A percentile compares a stretch with the other conserved stretches of the same genome.
These are phyloP conservation scores for Oreochromis spilurus DNA, from an alignment of 2,113 vertebrate genomes.

Conservation along the genomic window DNA sequence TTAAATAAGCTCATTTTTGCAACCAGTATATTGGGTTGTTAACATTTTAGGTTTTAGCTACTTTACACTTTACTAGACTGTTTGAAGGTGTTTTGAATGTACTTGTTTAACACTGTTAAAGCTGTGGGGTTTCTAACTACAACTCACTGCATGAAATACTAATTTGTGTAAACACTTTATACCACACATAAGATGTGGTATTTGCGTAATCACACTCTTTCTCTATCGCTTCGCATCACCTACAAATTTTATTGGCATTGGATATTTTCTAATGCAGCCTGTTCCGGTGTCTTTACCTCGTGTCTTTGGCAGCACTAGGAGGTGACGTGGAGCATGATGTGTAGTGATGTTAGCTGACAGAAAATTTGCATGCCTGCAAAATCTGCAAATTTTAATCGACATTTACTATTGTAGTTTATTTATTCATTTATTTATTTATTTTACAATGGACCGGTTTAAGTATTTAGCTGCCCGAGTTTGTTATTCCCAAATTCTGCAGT, in stretches of 20 bases:
- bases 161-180: neutral
- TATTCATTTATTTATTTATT: neutral
- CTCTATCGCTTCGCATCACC: neutral
- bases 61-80: neutral
- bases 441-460: neutral
- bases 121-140: neutral
- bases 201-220: neutral
- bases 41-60: neutral
- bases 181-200: neutral
- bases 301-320: neutral
- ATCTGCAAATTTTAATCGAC: fast-evolving
- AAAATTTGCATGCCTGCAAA: neutral
- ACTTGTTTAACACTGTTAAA: neutral
- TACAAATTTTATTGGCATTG: fast-evolving
- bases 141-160: conserved; percentile 13
- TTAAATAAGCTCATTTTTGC: neutral
- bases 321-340: neutral
- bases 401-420: neutral
- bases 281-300: neutral
- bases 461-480: neutral
- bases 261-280: neutral
- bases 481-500: neutral
- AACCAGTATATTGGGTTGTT: neutral
- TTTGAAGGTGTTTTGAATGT: neutral
- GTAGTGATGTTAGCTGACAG: neutral